Conservation (phyloP, 92 coral and sea anemone species). For the Umimayanthus kanabou region DNA sequence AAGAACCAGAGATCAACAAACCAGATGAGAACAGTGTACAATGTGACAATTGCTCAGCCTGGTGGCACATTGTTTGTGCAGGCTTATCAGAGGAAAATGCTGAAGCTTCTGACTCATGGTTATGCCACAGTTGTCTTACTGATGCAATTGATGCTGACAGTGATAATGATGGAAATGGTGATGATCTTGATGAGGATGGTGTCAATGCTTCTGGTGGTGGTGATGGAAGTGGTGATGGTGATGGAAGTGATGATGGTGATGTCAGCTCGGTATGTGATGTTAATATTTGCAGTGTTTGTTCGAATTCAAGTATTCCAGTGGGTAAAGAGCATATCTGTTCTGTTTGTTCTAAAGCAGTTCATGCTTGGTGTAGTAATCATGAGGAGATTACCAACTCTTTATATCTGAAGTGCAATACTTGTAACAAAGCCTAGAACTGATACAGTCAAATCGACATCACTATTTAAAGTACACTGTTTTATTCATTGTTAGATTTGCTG, state of each 20-base stretch:
- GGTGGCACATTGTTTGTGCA: slow-evolving; percentile 46
- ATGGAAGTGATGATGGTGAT: background rate
- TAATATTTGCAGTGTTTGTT: slow-evolving; percentile 46
- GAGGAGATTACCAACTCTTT: slow-evolving; percentile 50
- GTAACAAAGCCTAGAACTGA: too few species aligned
- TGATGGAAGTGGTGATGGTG: background rate
- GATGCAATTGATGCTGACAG: slow-evolving; percentile 20
- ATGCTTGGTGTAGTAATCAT: slow-evolving; percentile 55
- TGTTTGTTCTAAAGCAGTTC: slow-evolving; percentile 45
- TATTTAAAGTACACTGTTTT: too few species aligned
- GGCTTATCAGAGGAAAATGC: slow-evolving; percentile 16
- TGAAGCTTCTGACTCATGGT: slow-evolving; percentile 37
- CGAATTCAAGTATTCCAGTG: slow-evolving; percentile 41
- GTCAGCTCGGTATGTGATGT: background rate
- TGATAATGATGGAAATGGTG: too few species aligned
- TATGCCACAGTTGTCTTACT: slow-evolving; percentile 22
- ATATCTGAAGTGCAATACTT: slow-evolving; percentile 40
- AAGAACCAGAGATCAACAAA: slow-evolving; percentile 40
- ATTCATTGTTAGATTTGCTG: too few species aligned
- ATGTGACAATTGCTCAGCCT: slow-evolving; percentile 18
- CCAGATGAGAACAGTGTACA: slow-evolving; percentile 33
- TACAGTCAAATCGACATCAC: too few species aligned
- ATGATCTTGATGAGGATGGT: too few species aligned
- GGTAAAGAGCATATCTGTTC: slow-evolving; percentile 50
- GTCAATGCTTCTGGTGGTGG: too few species aligned